A percentile compares a stretch with the other conserved stretches of the same genome.
phyloP scores from a whole-genome alignment of 1,140 invertebrate genomes.

The Drosophila ficusphila region DNA sequence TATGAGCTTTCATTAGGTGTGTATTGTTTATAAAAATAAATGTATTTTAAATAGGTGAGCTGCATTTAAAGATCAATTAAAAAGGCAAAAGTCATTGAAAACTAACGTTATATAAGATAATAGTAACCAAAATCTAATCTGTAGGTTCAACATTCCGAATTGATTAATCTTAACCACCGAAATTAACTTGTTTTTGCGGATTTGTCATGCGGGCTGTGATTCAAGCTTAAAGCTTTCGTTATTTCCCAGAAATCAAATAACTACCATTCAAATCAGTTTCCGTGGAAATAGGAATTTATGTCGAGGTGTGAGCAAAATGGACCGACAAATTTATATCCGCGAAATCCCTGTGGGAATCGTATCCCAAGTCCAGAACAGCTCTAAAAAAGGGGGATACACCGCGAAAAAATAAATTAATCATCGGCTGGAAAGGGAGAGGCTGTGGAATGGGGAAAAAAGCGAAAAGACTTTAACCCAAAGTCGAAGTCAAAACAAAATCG shows the following conservation, averaged over 20 bases:
- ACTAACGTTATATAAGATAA: no score
- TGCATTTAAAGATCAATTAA: not conserved
- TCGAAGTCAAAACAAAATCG: constrained; percentile 41
- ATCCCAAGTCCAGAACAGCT: not conserved
- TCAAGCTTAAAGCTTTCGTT: not conserved
- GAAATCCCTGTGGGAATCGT: constrained; percentile 38
- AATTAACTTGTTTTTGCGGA: not conserved
- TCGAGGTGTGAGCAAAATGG: constrained; percentile 13
- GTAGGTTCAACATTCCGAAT: not conserved
- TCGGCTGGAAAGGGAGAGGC: constrained; percentile 9
- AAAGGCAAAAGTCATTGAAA: not conserved
- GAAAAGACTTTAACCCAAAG: constrained; percentile 37
- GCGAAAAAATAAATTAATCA: constrained; percentile 27
- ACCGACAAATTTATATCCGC: constrained; percentile 16
- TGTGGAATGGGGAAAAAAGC: constrained; percentile 13
- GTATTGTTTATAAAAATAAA: constrained; percentile 8
- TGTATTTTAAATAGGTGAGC: no score
- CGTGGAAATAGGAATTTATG: constrained; percentile 9
- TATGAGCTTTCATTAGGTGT: constrained; percentile 37
- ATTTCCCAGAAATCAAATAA: constrained; percentile 31
- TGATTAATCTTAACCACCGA: not conserved
- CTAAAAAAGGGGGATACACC: constrained; percentile 16
- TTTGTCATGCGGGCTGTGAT: constrained; percentile 9
- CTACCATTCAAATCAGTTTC: constrained; percentile 34
- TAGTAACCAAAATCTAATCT: no score